Conservation (phyloP, 2,888 invertebrate genomes). For the Galeruca laticollis region DNA sequence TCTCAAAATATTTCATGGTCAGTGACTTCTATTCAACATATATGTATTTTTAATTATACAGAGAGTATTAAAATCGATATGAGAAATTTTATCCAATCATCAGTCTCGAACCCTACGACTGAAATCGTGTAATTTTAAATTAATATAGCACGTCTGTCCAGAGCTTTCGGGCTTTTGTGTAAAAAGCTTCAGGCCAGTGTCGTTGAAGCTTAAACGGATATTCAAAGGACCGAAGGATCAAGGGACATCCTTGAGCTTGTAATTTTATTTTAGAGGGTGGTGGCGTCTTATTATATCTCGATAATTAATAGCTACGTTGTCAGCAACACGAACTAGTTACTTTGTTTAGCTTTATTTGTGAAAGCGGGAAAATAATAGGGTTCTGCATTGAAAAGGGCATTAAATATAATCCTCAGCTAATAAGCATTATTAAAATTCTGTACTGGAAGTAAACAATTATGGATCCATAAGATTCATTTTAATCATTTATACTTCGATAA, state of each 20-base stretch:
- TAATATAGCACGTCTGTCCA: conserved; percentile 23
- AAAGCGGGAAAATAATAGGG: background rate
- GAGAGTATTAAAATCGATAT: background rate
- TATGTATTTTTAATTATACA: background rate
- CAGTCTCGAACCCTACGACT: background rate
- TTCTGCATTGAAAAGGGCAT: background rate
- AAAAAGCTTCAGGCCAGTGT: conserved; percentile 16
- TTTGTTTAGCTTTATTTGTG: conserved; percentile 11
- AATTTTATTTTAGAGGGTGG: conserved; percentile 20
- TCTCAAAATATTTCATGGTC: too few relatives aligned
- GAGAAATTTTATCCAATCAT: background rate
- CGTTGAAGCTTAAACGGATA: conserved; percentile 15
- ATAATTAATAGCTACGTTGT: conserved; percentile 22
- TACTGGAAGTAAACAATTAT: too few relatives aligned
- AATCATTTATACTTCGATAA: too few relatives aligned
- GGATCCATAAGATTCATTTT: too few relatives aligned
- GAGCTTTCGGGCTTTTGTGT: conserved; percentile 1
- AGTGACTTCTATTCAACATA: background rate
- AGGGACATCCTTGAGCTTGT: conserved; percentile 19
- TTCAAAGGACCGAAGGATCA: conserved; percentile 23
- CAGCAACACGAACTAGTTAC: conserved; percentile 3
- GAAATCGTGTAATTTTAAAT: conserved; percentile 14
- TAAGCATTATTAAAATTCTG: background rate
- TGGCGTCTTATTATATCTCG: conserved; percentile 17
- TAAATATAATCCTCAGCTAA: background rate